Base-by-base conservation (phyloP, 2,888 invertebrate genomes). In the Halictus quadricinctus region DNA sequence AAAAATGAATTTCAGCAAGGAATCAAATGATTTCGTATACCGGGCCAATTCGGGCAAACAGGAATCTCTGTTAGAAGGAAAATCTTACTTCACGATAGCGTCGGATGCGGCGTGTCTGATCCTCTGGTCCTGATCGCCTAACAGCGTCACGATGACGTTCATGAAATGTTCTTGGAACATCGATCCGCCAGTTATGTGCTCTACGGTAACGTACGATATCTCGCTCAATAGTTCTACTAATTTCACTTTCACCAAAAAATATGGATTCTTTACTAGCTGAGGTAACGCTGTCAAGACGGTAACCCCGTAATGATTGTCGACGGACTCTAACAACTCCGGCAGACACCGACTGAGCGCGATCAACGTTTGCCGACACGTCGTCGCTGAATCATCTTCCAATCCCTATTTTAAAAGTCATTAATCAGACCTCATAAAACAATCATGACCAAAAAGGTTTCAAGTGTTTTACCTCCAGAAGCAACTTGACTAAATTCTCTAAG, bases 181-280 rank as follows among this genome's bases (percentile, higher is more conserved):
- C 72, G 93, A 93, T 76, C 93, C 94, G 10, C 94, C 94, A 76
- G 95, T 96, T 54, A 96, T 92, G 91, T 96, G 95, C 88, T 95
- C 94, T 70, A 97, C 95, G 1, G 95, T 95, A 70, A 95, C 95
- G 89, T 96, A 97, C 41, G 96, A 95, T 54, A 97, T 93, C 84
- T 95, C 95, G 48, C 96, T 95, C 66, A 97, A 92, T 29, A 97
- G 93, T 90, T 97, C 96, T 72, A 96, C 95, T 86, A 97, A 93
- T 93, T 97, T 96, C 8, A 98, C 97, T 95, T 97, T 97, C 73
- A 98, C 97, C 76, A 98, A 95, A 97, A 98, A 98, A 94, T 98
- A 98, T 0, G 97, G 96, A 94, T 98, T 98, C 69, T 95, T 95
- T 80, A 96, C 96, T 2, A 97, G 95, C 46, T 95, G 94, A 15